Evolutionary conservation across 1,140 invertebrate genomes (phyloP), one percentile per base, ranked within the genome.

Genomic region (Chlorops oryzae): DNA sequence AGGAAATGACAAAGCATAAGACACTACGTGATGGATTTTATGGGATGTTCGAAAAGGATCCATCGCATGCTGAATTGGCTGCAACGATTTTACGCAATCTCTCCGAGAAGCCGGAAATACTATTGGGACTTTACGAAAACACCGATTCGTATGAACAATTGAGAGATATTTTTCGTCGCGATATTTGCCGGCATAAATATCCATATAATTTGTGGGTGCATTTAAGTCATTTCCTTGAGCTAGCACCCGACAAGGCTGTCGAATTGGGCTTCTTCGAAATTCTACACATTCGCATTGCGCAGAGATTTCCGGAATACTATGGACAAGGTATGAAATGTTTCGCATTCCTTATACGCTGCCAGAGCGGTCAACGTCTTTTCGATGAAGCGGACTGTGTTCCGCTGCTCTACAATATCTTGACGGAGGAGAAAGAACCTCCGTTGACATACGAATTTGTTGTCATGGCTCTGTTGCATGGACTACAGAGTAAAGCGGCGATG

Each of bases 251-350:
- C 9, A 40, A 48, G 40, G 65, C 52, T 5, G 51, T 69, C 5
- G 37, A 62, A 12, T 12, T 57, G 39, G 65, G 63, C 1, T 57
- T 63, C 37, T 69, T 69, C 22, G 65, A 69, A 37, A 39, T 69
- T 15, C 20, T 69, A 2, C 47, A 61, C 13, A n/a, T 18, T 2
- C 55, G 65, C 3, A 56, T 69, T 9, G 5, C 22, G 0, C 52
- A 54, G 23, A 55, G 57, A 1, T 18, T 61, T 21, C 27, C 58
- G 13, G 37, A 50, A 9, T 69, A 50, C 17, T 57, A 63, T 56
- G 42, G 55, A 3, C 45, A 57, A 46, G 40, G 41, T 27, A 54
- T 57, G 54, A 69, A 69, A 39, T 62, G 65, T 0, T 69, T 69
- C 28, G 65, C 63, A 0, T 25, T 69, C 22, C 40, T 69, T 0